Conservation (phyloP, 2,888 invertebrate genomes). For the Dyspetes luteomarginatus region DNA sequence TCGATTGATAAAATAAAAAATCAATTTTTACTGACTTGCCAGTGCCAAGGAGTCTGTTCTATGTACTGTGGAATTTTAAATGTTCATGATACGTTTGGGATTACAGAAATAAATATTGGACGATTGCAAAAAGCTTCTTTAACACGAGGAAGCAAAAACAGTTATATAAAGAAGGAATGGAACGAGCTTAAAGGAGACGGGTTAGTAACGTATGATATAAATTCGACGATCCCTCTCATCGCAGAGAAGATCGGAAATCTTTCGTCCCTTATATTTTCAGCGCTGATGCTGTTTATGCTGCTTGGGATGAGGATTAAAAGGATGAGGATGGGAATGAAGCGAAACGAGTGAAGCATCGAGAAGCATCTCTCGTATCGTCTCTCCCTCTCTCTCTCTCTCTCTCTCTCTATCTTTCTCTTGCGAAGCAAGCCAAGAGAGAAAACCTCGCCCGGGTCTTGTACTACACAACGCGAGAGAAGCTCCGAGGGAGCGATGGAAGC, state of each 20-base stretch:
- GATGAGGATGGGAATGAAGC: slow-evolving; percentile 60
- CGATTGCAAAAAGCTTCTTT: neutral
- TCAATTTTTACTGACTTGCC: neutral
- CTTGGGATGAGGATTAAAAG: slow-evolving; percentile 56
- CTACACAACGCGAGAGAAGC: slow-evolving; percentile 53
- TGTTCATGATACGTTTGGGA: neutral
- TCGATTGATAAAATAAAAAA: neutral
- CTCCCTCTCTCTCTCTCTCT: slow-evolving; percentile 28
- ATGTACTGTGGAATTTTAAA: too few relatives aligned
- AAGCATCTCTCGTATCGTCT: slow-evolving; percentile 44
- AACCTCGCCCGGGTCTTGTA: slow-evolving; percentile 56
- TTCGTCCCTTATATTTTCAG: slow-evolving; percentile 48
- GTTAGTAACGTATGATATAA: slow-evolving; percentile 46
- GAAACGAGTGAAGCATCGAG: slow-evolving; percentile 65
- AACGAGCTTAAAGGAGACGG: slow-evolving; percentile 27
- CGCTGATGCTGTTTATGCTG: slow-evolving; percentile 26
- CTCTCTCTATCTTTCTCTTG: neutral
- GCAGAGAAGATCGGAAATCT: slow-evolving; percentile 57
- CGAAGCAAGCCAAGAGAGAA: slow-evolving; percentile 34
- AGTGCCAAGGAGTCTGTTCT: neutral
- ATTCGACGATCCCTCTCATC: slow-evolving; percentile 47
- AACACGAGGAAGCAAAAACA: neutral
- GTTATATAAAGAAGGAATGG: slow-evolving; percentile 10
- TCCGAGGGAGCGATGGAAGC: slow-evolving; percentile 74
- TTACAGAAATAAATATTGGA: too few relatives aligned